These are phyloP conservation scores for Apodemus speciosus DNA, from an alignment of 2,113 vertebrate genomes.

Conservation along the genomic window DNA sequence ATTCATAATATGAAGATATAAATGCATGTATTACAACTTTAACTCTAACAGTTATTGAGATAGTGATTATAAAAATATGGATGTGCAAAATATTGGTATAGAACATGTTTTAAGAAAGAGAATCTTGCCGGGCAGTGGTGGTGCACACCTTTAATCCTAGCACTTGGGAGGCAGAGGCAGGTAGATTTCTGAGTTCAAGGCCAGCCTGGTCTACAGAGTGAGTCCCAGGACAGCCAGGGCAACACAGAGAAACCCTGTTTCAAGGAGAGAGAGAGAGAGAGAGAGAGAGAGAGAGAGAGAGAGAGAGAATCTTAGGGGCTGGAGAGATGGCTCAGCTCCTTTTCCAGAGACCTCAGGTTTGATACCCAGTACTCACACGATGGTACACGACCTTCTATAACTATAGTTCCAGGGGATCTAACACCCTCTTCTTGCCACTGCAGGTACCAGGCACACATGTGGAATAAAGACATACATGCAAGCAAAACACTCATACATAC, in stretches of 20 bases:
- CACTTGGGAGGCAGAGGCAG: too few species aligned
- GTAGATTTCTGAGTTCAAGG: too few species aligned
- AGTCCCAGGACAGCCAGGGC: too few species aligned
- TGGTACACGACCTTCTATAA: not conserved
- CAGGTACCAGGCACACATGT: not conserved
- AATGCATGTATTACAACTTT: slow-evolving; percentile 24
- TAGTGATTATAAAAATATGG: not conserved
- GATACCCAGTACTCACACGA: not conserved
- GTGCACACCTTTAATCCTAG: too few species aligned
- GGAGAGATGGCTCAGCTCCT: not conserved
- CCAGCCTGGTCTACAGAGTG: too few species aligned
- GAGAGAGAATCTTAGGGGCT: not conserved
- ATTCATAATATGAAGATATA: slow-evolving; percentile 16
- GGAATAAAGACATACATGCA: not conserved
- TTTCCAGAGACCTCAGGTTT: not conserved
- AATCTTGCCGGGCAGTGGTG: not conserved
- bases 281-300: too few species aligned
- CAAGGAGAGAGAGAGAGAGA: not conserved
- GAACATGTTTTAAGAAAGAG: not conserved
- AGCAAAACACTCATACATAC: not conserved
- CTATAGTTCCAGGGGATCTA: not conserved
- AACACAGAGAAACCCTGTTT: too few species aligned
- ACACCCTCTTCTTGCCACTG: too few species aligned
- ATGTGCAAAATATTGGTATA: slow-evolving; percentile 1
- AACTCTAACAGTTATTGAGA: slow-evolving; percentile 45